Base-by-base conservation (phyloP, 1,140 invertebrate species). In the Mizuhopecten yessoensis region DNA sequence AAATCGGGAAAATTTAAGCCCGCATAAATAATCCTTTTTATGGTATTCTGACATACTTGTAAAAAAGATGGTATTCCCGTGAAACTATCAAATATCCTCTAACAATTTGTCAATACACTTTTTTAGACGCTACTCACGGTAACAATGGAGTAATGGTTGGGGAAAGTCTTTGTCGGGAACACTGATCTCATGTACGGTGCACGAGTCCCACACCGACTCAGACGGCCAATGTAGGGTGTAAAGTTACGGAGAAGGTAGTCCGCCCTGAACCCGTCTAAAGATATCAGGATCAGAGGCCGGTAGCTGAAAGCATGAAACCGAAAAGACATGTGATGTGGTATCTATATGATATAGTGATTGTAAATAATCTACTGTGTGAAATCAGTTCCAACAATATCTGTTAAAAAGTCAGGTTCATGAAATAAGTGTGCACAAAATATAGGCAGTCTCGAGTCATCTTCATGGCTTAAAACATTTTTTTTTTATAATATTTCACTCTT, bases 91-190 rank as follows among this genome's bases (percentile, higher is more conserved):
- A n/a, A n/a, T n/a, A n/a, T n/a, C n/a, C n/a, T n/a, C n/a, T n/a
- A n/a, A n/a, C n/a, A n/a, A n/a, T n/a, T n/a, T n/a, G n/a, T n/a
- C n/a, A n/a, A n/a, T 29, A 7, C n/a, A 75, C 5, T n/a, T 17
- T 75, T 29, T 86, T 34, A 29, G 23, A 33, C 39, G 23, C 75
- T 36, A 93, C 95, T 94, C 86, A 96, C 96, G 34, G 98, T 98
- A 0, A 97, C 97, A 86, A 98, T 98, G 1, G 98, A 97, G 94
- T 98, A 98, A 96, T 98, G 98, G 96, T 98, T 98, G 0, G 98
- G 98, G 96, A 98, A 98, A 1, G 98, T 98, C 96, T 98, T 98
- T 0, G 98, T 98, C 0, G 97, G 97, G 96, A 98, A 98, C 34
- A 97, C 97, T 92, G 98, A 93, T 42, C 94, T 94, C 97, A 98